phyloP scores from a whole-genome alignment of 2,113 vertebrate genomes.

The Piprites chloris region DNA sequence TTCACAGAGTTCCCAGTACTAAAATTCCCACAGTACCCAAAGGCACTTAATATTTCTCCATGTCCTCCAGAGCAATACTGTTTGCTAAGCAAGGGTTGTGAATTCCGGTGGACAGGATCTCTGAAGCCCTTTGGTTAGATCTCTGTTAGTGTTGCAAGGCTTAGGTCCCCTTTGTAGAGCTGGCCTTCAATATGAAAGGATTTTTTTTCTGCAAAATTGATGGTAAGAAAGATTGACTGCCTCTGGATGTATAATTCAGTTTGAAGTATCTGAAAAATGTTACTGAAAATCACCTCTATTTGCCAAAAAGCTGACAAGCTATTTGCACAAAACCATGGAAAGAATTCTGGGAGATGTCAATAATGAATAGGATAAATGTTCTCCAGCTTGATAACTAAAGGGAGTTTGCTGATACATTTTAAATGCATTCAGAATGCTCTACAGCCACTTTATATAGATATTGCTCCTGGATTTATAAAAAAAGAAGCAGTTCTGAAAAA shows the following conservation, averaged over 20 bases:
- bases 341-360: constrained; percentile 41
- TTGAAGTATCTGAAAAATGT: constrained; percentile 34
- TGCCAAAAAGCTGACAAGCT: constrained; percentile 50
- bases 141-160: not conserved
- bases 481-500: not conserved
- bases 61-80: not conserved
- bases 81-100: not conserved
- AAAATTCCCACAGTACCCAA: not conserved
- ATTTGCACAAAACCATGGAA: constrained; percentile 16
- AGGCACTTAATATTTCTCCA: not conserved
- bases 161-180: not conserved
- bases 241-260: constrained; percentile 38
- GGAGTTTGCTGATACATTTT: constrained; percentile 12
- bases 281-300: constrained; percentile 37
- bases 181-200: not conserved
- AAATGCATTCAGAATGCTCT: not conserved
- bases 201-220: constrained; percentile 5
- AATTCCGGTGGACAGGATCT: not conserved
- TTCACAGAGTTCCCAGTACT: not conserved
- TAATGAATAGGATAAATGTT: constrained; percentile 44
- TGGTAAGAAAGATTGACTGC: constrained; percentile 19
- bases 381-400: constrained; percentile 27
- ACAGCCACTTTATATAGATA: not conserved
- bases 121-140: not conserved
- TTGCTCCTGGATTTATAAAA: not conserved